Base-by-base conservation (phyloP, 2,797 vertebrate genomes). In the Acipenser transmontanus region DNA sequence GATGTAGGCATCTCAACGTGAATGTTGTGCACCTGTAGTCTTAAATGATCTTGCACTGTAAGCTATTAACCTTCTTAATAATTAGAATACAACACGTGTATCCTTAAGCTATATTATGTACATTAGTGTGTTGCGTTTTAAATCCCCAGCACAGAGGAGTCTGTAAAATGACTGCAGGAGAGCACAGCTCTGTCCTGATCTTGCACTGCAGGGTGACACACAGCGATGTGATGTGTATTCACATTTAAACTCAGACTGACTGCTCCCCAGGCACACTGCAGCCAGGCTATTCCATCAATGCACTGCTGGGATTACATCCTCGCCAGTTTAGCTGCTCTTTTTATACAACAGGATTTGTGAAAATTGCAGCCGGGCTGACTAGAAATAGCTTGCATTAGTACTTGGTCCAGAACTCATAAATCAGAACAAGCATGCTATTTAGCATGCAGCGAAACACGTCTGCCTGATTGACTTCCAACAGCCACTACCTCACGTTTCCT, bases 281-380 rank as follows among this genome's bases (percentile, higher is more conserved):
- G 54, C 54, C 54, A 57, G 14, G 54, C 54, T 57, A 57, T 57
- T 57, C 54, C 12, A n/a, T n/a, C 54, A 57, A 57, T 14, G 54
- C 14, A 13, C 54, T 57, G 14, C 6, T 13, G 12, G 54, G 54
- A n/a, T 57, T 57, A 57, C 11, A 13, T n/a, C 54, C 12, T 14
- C 54, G 54, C 14, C 54, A 11, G 6, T 7, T 57, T 13, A n/a
- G 54, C 14, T 11, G 54, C 54, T 7, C n/a, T 57, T 57, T 11
- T 57, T 11, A 57, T 57, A 57, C 8, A 57, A n/a, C 54, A n/a
- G 54, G 54, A 57, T 57, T 11, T 57, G 54, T n/a, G 10, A 7
- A 57, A 11, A 57, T n/a, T 57, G 54, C 54, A 11, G 11, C 14
- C 6, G 54, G 12, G 11, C 12, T 57, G 9, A 57, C 10, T 13